Evolutionary conservation across 1,140 invertebrate genomes (phyloP).

Genomic region (Wiebesia pumilae): DNA sequence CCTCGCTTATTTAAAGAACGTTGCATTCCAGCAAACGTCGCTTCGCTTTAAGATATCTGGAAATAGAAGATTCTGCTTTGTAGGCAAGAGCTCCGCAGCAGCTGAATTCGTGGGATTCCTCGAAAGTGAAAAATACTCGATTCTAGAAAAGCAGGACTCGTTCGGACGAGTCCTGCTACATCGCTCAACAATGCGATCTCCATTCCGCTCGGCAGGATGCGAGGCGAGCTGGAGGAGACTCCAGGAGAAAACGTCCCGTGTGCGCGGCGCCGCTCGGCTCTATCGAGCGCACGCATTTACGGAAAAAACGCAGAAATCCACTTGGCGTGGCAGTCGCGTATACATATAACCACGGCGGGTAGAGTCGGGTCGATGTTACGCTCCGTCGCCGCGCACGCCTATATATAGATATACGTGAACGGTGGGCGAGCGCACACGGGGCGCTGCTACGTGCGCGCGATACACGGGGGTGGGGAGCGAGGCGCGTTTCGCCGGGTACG

Average conservation of each 20-base stretch:
- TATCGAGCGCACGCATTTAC: constrained; percentile 21
- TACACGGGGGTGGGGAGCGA: neutral
- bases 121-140: neutral
- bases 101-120: neutral
- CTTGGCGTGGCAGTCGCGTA: neutral
- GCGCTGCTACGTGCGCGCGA: neutral
- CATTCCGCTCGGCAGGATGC: neutral
- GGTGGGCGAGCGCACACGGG: too few relatives aligned
- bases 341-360: neutral
- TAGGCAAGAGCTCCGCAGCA: too few relatives aligned
- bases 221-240: too few relatives aligned
- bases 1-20: too few relatives aligned
- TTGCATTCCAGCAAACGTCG: too few relatives aligned
- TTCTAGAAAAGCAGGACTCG: too few relatives aligned
- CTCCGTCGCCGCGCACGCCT: constrained; percentile 43
- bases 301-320: constrained; percentile 34
- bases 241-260: too few relatives aligned
- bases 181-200: neutral
- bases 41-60: neutral
- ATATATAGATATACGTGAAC: constrained; percentile 4
- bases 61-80: neutral
- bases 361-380: constrained; percentile 61
- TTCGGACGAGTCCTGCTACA: too few relatives aligned
- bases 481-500: neutral
- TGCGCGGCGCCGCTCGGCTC: neutral